Conservation (phyloP, 2,888 invertebrate species). For the Rapana venosa region DNA sequence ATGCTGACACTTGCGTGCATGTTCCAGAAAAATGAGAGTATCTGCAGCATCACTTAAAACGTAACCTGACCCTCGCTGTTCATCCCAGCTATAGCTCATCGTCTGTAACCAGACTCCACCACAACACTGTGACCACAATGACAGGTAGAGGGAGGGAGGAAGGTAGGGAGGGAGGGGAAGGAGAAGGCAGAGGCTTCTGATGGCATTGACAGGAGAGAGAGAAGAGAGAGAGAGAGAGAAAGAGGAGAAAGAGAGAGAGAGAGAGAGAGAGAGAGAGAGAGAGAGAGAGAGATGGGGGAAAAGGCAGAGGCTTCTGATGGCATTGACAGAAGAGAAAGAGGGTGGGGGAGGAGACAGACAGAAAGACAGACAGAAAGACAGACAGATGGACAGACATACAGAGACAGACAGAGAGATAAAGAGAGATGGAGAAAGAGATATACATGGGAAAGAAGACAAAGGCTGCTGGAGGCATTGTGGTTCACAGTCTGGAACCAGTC, state of each 20-base stretch:
- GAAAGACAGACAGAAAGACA: not conserved
- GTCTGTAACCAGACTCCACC: too few relatives aligned
- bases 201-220: not conserved
- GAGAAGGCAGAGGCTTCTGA: not conserved
- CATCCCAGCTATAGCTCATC: too few relatives aligned
- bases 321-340: too few relatives aligned
- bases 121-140: too few relatives aligned
- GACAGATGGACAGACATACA: not conserved
- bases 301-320: not conserved
- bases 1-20: too few relatives aligned
- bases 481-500: too few relatives aligned
- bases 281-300: not conserved
- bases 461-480: too few relatives aligned
- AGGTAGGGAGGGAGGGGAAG: not conserved
- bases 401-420: not conserved
- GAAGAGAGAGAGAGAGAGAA: not conserved
- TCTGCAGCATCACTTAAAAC: too few relatives aligned
- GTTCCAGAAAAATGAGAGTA: too few relatives aligned
- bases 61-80: too few relatives aligned
- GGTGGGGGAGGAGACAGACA: not conserved
- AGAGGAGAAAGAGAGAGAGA: not conserved
- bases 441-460: too few relatives aligned
- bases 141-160: not conserved
- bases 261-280: not conserved
- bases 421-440: not conserved